These are phyloP conservation scores for Neogale vison DNA, from an alignment of 2,113 vertebrate genomes.

Conservation along the genomic window DNA sequence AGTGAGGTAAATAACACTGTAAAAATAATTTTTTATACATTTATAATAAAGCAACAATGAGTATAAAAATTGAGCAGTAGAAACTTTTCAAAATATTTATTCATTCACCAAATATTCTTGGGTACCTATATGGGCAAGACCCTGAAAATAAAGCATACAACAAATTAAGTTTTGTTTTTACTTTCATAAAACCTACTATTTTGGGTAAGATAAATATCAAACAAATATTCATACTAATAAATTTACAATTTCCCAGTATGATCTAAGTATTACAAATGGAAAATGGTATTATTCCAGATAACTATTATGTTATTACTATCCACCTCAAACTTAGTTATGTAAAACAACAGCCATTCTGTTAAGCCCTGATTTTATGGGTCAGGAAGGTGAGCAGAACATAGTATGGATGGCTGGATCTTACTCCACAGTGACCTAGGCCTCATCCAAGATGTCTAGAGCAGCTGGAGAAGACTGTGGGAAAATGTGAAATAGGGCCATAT, in stretches of 20 bases:
- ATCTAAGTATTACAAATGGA: not conserved
- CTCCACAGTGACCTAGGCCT: not conserved
- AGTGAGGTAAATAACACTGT: not conserved
- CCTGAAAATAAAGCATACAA: not conserved
- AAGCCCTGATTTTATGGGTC: not conserved
- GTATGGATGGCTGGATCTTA: not conserved
- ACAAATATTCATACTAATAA: not conserved
- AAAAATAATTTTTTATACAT: not conserved
- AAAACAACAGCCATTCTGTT: not conserved
- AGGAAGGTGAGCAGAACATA: not conserved
- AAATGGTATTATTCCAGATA: not conserved
- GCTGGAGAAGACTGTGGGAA: not conserved
- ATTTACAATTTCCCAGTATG: not conserved
- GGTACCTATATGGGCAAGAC: not conserved
- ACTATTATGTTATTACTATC: not conserved
- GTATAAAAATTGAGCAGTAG: not conserved
- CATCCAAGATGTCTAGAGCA: not conserved
- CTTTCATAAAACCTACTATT: not conserved
- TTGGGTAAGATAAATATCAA: not conserved
- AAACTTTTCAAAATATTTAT: slow-evolving; percentile 18
- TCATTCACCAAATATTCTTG: slow-evolving; percentile 5
- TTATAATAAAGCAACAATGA: slow-evolving; percentile 15
- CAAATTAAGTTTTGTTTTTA: not conserved
- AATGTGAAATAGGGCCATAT: not conserved
- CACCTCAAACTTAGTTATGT: not conserved